Conservation (phyloP, 2,113 vertebrate genomes). For the Phalacrocorax pelagicus region DNA sequence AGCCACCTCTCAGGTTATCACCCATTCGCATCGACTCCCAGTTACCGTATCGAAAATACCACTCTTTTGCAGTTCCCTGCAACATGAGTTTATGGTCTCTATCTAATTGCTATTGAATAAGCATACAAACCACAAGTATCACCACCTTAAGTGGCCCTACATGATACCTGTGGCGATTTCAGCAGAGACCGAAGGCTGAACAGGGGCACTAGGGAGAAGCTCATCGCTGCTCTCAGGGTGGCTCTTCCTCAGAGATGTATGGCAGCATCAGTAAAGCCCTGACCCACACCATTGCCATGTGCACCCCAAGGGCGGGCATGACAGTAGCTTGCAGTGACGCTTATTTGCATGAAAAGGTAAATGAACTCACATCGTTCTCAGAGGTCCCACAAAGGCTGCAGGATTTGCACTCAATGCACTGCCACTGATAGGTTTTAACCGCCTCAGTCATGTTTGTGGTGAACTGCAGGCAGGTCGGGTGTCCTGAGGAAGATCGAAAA, state of each 20-base stretch:
- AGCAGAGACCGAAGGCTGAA: background rate
- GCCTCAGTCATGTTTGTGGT: conserved; percentile 98
- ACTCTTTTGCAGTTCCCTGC: background rate
- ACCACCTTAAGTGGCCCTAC: background rate
- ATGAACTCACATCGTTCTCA: conserved; percentile 92
- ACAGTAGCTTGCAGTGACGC: background rate
- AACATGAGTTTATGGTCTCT: background rate
- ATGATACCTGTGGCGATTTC: background rate
- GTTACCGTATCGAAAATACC: background rate
- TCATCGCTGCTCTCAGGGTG: background rate
- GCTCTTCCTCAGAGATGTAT: background rate
- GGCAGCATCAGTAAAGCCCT: background rate
- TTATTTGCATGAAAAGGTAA: conserved; percentile 20
- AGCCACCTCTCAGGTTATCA: background rate
- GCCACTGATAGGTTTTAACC: conserved; percentile 97
- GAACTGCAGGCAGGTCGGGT: conserved; percentile 97
- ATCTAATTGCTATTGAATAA: background rate
- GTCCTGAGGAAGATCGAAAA: conserved; percentile 81
- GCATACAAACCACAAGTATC: background rate
- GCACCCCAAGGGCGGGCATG: background rate
- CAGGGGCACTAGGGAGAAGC: background rate
- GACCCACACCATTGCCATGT: background rate
- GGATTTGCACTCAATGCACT: conserved; percentile 99
- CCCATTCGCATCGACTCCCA: background rate
- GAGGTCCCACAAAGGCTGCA: conserved; percentile 98